Evolutionary conservation across 2,888 invertebrate species (phyloP), one percentile per base, ranked within the genome.

Genomic region (Meteorus colon): DNA sequence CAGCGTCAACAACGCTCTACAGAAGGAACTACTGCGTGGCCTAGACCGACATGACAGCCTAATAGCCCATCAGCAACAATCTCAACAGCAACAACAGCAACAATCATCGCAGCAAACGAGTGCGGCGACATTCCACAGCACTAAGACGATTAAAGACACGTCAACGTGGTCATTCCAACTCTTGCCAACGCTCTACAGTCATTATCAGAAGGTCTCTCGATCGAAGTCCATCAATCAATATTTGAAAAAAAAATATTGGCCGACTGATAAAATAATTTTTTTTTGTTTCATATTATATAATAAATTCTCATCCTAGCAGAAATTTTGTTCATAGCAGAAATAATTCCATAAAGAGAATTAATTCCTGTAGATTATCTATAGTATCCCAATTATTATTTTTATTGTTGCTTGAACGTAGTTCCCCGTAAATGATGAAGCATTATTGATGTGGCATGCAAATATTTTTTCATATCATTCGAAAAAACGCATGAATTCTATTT

Each of bases 151-250:
- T 85, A 87, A 85, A 78, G 85, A 85, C 63, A 90, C 91, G 69
- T 92, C 93, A 86, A 92, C 93, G 78, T 96, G 96, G 96, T 95
- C 95, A 90, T 96, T 94, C 91, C 96, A 96, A 91, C 94, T 96
- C 84, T 93, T 95, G 88, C 96, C 96, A 84, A 94, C 95, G 87
- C 92, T 96, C 88, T 96, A 96, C 91, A 94, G 95, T 89, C 93
- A 93, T 90, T 94, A 95, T 87, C 96, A 96, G 92, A 96, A 96
- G 96, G 96, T 96, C 79, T 76, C 37, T 8, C 65, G 10, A 65
- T 70, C 59, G 59, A 63, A 69, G 29, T 55, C 45, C 12, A 63
- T 63, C 16, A 34, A 34, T 34, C 8, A 63, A 34, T n/a, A 63
- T 63, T 63, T 14, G 4, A n/a, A n/a, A 34, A 16, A 62, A 12